Conservation (phyloP, 1,140 invertebrate species). For the Archivesica marissinica region DNA sequence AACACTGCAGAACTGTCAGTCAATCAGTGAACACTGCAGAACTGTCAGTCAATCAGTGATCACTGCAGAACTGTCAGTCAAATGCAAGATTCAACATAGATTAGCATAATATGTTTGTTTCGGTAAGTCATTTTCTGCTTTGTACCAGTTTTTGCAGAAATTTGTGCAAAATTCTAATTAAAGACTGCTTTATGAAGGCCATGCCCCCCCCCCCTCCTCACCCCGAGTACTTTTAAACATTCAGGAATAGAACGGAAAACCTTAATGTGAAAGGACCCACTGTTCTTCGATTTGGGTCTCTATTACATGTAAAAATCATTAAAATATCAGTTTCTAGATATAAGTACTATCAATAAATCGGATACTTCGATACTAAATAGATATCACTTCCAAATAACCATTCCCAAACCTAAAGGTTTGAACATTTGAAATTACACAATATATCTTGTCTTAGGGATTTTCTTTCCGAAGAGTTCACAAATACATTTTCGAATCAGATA, state of each 20-base stretch:
- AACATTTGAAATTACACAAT: no score
- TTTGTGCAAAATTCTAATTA: conserved; percentile 5
- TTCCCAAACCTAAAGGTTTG: no score
- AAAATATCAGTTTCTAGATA: neutral
- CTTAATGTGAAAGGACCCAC: neutral
- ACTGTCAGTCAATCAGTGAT: neutral
- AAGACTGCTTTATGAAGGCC: neutral
- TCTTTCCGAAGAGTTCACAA: no score
- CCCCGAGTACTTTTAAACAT: no score
- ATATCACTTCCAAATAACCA: neutral
- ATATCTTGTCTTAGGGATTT: no score
- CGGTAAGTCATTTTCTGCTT: neutral
- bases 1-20: neutral
- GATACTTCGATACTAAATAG: neutral
- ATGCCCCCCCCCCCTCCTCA: neutral
- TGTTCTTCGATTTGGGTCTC: neutral
- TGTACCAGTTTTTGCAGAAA: conserved; percentile 2
- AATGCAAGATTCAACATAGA: conserved; percentile 10
- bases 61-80: conserved; percentile 19
- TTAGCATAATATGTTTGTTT: conserved; percentile 20
- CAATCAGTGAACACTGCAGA: neutral
- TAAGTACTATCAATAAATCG: neutral
- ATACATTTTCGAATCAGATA: no score
- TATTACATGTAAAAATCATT: neutral
- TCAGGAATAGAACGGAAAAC: no score